Evolutionary conservation across 2,888 invertebrate species (phyloP).

Genomic region (Hyposoter didymator): DNA sequence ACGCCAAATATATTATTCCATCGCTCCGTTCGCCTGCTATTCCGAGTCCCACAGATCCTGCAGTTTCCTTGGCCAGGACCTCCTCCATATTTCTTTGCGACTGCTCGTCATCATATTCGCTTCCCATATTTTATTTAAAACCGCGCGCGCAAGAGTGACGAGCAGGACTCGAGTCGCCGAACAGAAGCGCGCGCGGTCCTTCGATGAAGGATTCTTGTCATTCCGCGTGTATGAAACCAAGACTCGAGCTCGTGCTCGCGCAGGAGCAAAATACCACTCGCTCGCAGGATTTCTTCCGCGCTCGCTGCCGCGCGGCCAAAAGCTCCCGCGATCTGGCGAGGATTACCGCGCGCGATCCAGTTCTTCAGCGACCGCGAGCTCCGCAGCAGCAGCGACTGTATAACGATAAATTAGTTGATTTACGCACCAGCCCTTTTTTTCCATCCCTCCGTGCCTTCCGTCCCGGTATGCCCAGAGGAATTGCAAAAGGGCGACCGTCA

Average conservation of each 20-base stretch:
- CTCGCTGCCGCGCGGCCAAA: conserved; percentile 10
- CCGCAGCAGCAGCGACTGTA: conserved; percentile 70
- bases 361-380: conserved; percentile 72
- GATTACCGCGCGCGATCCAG: conserved; percentile 47
- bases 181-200: conserved; percentile 18
- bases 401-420: conserved; percentile 83
- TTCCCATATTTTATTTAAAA: neutral
- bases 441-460: neutral
- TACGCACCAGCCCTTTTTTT: conserved; percentile 73
- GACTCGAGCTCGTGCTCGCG: conserved; percentile 54
- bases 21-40: too few relatives aligned
- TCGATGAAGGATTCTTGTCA: conserved; percentile 79
- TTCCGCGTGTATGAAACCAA: conserved; percentile 71
- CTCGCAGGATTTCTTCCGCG: conserved; percentile 43
- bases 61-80: neutral
- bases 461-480: conserved; percentile 13
- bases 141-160: too few relatives aligned
- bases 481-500: conserved; percentile 2
- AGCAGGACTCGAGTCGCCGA: conserved; percentile 2
- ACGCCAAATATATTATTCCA: too few relatives aligned
- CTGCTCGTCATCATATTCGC: neutral
- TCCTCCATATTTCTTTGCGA: neutral
- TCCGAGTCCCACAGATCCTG: neutral
- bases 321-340: conserved; percentile 47
- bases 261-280: conserved; percentile 67